Base-by-base conservation (phyloP, 2,888 invertebrate genomes). In the Laspeyria flexula region DNA sequence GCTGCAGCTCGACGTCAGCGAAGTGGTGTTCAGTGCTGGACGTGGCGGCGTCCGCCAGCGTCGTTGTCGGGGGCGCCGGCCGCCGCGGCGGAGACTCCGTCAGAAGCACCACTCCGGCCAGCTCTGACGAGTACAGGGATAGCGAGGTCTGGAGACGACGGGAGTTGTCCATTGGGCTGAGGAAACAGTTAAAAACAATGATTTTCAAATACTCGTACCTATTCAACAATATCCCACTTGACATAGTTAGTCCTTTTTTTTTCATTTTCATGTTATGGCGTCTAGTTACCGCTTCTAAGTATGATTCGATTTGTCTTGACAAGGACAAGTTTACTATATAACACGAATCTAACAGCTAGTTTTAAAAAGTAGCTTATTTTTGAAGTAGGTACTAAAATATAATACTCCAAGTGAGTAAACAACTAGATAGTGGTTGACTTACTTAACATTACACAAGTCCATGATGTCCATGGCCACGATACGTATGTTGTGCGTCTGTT, bases 401-500 rank as follows among this genome's bases (percentile, higher is more conserved):
- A n/a, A n/a, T n/a, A n/a, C n/a, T n/a, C n/a, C n/a, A n/a, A n/a
- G n/a, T n/a, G n/a, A n/a, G n/a, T n/a, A n/a, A n/a, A n/a, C n/a
- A n/a, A n/a, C n/a, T n/a, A n/a, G n/a, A n/a, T n/a, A n/a, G n/a
- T n/a, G n/a, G n/a, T n/a, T n/a, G 1, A 58, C 55, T 1, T 75
- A 65, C 11, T 83, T 75, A 0, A 77, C 65, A 1, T 71, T 60
- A 60, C 86, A 88, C 11, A 88, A 68, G 16, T 89, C 86, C 42
- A 85, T 96, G 64, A 98, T 94, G 78, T 98, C 97, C 13, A 96
- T 96, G 50, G 97, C 96, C 23, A 99, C 93, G 56, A 99, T 96
- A 45, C 99, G 94, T 57, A 99, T 96, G 86, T 99, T 99, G 87
- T 99, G 99, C 94, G 98, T 99, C 79, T 99, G 99, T 86, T 99